These are phyloP conservation scores for Scytalopus superciliaris DNA, from an alignment of 2,113 vertebrate genomes.

Conservation along the genomic window DNA sequence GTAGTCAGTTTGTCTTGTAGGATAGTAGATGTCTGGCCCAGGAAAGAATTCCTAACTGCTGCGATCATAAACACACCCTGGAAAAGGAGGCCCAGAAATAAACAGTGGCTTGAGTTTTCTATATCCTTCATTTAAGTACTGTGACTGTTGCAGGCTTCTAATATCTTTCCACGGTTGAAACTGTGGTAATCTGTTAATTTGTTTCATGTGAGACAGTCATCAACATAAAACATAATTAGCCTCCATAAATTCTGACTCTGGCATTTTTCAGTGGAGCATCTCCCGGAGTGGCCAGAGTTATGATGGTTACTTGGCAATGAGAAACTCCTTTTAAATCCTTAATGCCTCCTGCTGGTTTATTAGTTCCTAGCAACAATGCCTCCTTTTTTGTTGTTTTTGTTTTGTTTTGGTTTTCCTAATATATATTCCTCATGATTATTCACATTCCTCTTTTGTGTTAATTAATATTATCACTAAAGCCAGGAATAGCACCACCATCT, in stretches of 20 bases:
- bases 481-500: neutral
- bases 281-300: neutral
- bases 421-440: neutral
- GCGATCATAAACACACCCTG: neutral
- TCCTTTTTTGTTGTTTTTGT: neutral
- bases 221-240: neutral
- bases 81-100: neutral
- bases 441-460: neutral
- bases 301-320: neutral
- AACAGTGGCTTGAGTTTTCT: neutral
- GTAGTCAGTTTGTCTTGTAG: neutral
- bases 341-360: neutral
- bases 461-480: neutral
- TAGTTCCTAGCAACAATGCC: neutral
- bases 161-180: neutral
- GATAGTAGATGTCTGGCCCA: neutral
- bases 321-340: neutral
- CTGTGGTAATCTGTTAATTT: neutral
- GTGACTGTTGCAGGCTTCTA: neutral
- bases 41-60: neutral
- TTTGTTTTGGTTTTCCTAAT: neutral
- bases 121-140: neutral
- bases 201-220: neutral
- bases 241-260: neutral
- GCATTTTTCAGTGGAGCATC: neutral